Conservation (phyloP, 2,888 invertebrate species). For the Ochlodes sylvanus region DNA sequence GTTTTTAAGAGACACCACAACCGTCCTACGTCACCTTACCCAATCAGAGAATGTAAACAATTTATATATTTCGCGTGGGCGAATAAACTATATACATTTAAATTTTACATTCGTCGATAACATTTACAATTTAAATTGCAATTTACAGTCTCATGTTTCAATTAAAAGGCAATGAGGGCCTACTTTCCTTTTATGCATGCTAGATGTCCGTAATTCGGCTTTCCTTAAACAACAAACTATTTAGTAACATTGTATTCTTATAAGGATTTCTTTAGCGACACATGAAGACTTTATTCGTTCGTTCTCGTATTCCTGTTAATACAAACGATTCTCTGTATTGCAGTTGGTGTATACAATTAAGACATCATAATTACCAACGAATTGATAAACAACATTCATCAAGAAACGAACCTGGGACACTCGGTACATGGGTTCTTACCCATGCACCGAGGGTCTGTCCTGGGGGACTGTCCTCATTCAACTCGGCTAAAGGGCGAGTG, state of each 20-base stretch:
- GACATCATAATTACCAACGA: too few relatives aligned
- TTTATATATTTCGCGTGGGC: slow-evolving; percentile 28
- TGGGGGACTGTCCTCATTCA: too few relatives aligned
- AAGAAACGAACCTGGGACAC: too few relatives aligned
- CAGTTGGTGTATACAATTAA: too few relatives aligned
- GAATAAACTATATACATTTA: slow-evolving; percentile 34
- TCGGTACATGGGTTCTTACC: too few relatives aligned
- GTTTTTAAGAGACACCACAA: background rate
- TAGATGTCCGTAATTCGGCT: slow-evolving; percentile 19
- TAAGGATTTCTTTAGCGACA: background rate
- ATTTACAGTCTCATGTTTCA: slow-evolving; percentile 32
- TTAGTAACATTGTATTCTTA: background rate
- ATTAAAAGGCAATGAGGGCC: slow-evolving; percentile 32
- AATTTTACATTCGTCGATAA: slow-evolving; percentile 34
- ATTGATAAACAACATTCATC: too few relatives aligned
- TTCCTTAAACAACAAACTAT: background rate
- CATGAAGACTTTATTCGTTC: too few relatives aligned
- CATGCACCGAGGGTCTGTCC: too few relatives aligned
- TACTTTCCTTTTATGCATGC: slow-evolving; percentile 31
- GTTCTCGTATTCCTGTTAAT: too few relatives aligned
- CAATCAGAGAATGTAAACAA: slow-evolving; percentile 21
- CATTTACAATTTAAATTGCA: slow-evolving; percentile 37
- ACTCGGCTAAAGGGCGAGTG: too few relatives aligned
- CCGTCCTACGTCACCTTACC: background rate
- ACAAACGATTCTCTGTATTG: too few relatives aligned